Conservation (phyloP, 92 coral and sea anemone species). For the Micromussa lordhowensis region DNA sequence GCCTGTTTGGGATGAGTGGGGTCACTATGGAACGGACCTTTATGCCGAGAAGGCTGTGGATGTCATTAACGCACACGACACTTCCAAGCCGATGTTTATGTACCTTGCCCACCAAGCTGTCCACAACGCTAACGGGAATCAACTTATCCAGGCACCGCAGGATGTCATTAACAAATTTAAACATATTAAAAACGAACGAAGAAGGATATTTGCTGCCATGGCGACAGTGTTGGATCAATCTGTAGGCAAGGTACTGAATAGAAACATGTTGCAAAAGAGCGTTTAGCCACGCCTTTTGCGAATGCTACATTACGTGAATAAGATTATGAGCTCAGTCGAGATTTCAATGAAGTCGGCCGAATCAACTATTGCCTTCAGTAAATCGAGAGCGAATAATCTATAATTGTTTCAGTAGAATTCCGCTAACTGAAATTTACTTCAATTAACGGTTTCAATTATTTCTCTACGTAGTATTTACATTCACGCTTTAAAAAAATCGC, state of each 20-base stretch:
- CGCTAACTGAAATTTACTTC: too few relatives aligned
- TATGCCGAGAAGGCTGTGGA: slow-evolving; percentile 67
- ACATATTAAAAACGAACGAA: slow-evolving; percentile 69
- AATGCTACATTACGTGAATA: too few relatives aligned
- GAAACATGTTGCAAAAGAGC: too few relatives aligned
- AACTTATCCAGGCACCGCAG: slow-evolving; percentile 75
- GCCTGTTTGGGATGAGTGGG: slow-evolving; percentile 73
- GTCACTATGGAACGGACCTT: slow-evolving; percentile 73
- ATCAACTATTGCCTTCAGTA: too few relatives aligned
- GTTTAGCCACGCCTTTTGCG: too few relatives aligned
- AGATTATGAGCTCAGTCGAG: too few relatives aligned
- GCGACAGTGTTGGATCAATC: slow-evolving; percentile 12
- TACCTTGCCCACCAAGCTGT: slow-evolving; percentile 80
- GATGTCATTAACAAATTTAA: slow-evolving; percentile 54
- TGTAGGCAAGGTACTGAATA: slow-evolving; percentile 11
- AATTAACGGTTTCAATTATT: too few relatives aligned
- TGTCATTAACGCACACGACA: slow-evolving; percentile 66
- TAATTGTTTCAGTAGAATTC: too few relatives aligned
- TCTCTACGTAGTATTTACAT: too few relatives aligned
- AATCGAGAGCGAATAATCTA: too few relatives aligned
- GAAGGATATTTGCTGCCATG: slow-evolving; percentile 84
- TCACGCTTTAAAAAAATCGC: too few relatives aligned
- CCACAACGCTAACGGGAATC: slow-evolving; percentile 72
- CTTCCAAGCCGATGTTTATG: slow-evolving; percentile 67
- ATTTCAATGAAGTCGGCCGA: too few relatives aligned